Base-by-base conservation (phyloP, 2,113 vertebrate genomes). In the Rhipidura dahli region DNA sequence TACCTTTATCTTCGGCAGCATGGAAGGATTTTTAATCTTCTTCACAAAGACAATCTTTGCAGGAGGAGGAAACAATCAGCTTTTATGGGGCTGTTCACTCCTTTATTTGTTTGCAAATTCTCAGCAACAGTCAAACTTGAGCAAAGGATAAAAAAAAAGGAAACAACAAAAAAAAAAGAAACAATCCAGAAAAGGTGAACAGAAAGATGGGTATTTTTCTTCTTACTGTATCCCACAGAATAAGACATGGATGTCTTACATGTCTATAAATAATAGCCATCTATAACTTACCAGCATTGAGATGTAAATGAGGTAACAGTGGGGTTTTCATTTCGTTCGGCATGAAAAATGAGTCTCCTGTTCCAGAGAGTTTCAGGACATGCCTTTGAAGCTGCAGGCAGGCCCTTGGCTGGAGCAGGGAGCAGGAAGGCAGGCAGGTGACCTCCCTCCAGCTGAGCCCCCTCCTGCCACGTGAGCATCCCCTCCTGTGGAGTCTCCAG, bases 41-140 rank as follows among this genome's bases (percentile, higher is more conserved):
- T 90, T 90, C 88, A 54, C 87, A 86, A 96, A 96, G 87, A 73
- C 91, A 80, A 86, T 94, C 94, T 94, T 94, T 83, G 60, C 64
- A 88, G 89, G 79, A 85, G 79, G 35, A 90, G 72, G 64, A 71
- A 94, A 90, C 54, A 87, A 90, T 94, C 90, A 94, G 78, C 82
- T 96, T 96, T 96, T 96, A 96, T 94, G 72, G 75, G 76, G 63
- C 92, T 68, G 60, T 89, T 93, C 64, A 9, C 66, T 75, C 83
- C 56, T 96, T 96, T 93, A 94, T 96, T 97, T 97, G 86, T 96
- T 94, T 95, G 90, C 85, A 96, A 84, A 96, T 90, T 89, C 86
- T 89, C 72, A 16, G 88, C 83, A 80, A 90, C 89, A 95, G 90
- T 93, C 93, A 95, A 92, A 93, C 80, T 72, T 75, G 45, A 90